Conservation (phyloP, 1,140 invertebrate genomes). For the Lethrus apterus region DNA sequence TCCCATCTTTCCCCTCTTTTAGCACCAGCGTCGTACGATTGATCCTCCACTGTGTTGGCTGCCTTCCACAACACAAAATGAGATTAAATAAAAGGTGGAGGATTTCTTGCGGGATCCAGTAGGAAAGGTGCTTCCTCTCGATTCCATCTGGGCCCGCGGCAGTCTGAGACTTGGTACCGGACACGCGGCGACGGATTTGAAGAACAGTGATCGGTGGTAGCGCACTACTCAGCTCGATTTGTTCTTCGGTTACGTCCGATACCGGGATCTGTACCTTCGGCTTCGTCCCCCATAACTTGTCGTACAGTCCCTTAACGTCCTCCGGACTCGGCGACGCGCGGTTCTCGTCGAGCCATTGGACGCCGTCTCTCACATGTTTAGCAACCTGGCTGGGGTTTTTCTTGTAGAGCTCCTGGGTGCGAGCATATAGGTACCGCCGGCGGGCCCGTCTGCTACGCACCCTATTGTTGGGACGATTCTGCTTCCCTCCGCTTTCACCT, state of each 20-base stretch:
- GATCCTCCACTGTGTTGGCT: constrained; percentile 13
- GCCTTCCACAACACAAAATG: constrained; percentile 11
- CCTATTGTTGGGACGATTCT: constrained; percentile 4
- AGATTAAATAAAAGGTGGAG: constrained; percentile 15
- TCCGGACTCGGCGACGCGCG: neutral
- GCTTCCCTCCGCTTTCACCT: neutral
- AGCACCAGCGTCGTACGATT: constrained; percentile 8
- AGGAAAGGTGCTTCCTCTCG: neutral
- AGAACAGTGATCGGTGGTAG: neutral
- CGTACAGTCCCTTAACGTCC: constrained; percentile 6
- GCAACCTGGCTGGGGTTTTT: constrained; percentile 7
- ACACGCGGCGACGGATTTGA: neutral
- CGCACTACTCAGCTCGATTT: neutral
- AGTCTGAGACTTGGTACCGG: constrained; percentile 5
- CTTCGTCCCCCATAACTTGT: constrained; percentile 7
- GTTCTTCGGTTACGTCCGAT: neutral
- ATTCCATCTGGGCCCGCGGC: constrained; percentile 15
- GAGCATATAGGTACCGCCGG: constrained; percentile 5
- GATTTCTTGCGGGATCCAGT: constrained; percentile 4
- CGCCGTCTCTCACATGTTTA: neutral
- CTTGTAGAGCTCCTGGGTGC: constrained; percentile 10
- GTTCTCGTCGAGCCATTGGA: constrained; percentile 6
- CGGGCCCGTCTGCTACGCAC: neutral
- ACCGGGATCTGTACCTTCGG: neutral
- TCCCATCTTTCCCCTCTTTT: constrained; percentile 11